phyloP scores from a whole-genome alignment of 2,113 vertebrate genomes.

The Caracal caracal region DNA sequence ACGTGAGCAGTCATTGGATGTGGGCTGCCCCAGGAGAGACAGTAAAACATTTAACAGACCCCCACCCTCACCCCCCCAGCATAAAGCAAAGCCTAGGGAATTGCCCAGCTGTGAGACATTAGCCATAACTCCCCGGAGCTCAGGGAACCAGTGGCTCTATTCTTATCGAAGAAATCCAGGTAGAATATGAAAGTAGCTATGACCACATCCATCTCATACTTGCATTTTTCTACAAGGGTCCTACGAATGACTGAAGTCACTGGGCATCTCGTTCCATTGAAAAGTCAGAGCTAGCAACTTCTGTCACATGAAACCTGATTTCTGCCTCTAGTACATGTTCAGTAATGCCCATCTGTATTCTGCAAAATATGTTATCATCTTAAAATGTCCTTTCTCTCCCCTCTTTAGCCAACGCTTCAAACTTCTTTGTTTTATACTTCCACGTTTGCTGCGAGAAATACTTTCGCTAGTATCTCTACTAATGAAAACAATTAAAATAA shows the following conservation, averaged over 20 bases:
- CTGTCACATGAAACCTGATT: neutral
- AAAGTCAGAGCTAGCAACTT: neutral
- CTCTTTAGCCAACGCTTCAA: neutral
- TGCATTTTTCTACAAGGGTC: neutral
- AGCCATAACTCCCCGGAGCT: neutral
- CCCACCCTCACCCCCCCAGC: neutral
- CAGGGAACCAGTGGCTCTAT: neutral
- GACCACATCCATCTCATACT: neutral
- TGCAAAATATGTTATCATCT: neutral
- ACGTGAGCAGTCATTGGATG: neutral
- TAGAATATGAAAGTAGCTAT: neutral
- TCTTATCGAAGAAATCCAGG: neutral
- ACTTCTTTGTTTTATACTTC: conserved; percentile 35
- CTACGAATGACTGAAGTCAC: neutral
- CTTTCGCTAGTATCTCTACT: conserved; percentile 11
- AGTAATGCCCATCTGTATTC: neutral
- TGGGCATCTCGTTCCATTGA: neutral
- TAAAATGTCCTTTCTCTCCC: neutral
- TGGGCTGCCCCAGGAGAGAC: neutral
- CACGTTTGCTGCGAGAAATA: conserved; percentile 35
- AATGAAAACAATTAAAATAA: conserved; percentile 69
- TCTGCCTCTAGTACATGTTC: neutral
- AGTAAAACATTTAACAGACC: neutral
- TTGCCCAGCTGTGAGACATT: neutral
- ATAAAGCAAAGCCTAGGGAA: neutral